Percentiles rank a stretch among this genome's conserved stretches.
These are phyloP conservation scores for Pleuronectes platessa DNA, from an alignment of 2,113 vertebrate genomes.

Conservation along the genomic window DNA sequence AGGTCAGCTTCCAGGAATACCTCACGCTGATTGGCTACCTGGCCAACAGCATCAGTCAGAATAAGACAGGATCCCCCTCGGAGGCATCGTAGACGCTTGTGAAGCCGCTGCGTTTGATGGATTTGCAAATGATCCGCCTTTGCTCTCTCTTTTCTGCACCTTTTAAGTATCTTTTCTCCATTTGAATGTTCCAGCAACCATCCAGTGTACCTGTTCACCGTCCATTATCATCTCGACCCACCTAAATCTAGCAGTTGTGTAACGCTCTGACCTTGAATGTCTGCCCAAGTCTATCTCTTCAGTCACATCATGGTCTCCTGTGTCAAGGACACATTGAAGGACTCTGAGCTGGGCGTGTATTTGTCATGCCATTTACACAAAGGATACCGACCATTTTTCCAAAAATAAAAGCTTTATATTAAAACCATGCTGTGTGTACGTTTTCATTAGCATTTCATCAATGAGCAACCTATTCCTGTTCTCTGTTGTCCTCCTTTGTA, in stretches of 20 bases:
- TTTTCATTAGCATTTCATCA: neutral
- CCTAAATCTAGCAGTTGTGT: slow-evolving; percentile 3
- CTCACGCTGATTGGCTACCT: slow-evolving; percentile 78
- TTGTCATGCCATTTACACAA: slow-evolving; percentile 27
- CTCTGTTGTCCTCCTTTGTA: too few species aligned
- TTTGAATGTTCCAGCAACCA: slow-evolving; percentile 16
- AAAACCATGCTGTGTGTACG: slow-evolving; percentile 1
- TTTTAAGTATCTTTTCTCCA: slow-evolving; percentile 3
- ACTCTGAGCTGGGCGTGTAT: slow-evolving; percentile 40
- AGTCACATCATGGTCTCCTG: slow-evolving; percentile 15
- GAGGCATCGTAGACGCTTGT: slow-evolving; percentile 46
- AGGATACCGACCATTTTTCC: slow-evolving; percentile 51
- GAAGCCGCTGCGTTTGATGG: slow-evolving; percentile 7
- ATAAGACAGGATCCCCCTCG: neutral
- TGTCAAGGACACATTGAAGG: slow-evolving; percentile 48
- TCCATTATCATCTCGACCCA: slow-evolving; percentile 17
- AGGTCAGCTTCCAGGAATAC: slow-evolving; percentile 81
- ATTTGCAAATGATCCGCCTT: slow-evolving; percentile 6
- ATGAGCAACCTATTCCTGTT: neutral
- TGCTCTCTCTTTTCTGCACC: neutral
- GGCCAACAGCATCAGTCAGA: slow-evolving; percentile 71
- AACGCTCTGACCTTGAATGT: slow-evolving; percentile 16
- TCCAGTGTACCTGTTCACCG: neutral
- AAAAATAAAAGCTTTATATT: slow-evolving; percentile 70
- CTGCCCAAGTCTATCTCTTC: slow-evolving; percentile 20